Conservation (phyloP, 2,888 invertebrate genomes). For the Nudaria mundana region DNA sequence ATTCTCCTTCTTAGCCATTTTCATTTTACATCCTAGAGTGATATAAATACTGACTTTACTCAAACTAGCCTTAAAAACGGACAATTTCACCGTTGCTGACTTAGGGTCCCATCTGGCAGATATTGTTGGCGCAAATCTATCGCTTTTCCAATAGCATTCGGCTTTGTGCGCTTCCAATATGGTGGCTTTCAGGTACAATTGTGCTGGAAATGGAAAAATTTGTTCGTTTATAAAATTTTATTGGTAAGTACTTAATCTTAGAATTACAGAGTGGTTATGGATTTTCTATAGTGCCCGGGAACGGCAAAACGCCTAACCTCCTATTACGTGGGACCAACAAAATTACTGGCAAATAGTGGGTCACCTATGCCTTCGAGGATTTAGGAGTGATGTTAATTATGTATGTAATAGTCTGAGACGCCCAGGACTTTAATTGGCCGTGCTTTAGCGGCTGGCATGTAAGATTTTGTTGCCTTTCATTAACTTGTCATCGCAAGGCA, state of each 20-base stretch:
- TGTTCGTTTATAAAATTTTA: background rate
- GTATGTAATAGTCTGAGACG: too few species aligned
- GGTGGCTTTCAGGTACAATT: constrained; percentile 89
- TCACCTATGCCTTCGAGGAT: background rate
- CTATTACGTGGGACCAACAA: too few species aligned
- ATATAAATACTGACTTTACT: constrained; percentile 84
- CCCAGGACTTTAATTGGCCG: too few species aligned
- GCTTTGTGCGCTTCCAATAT: constrained; percentile 85
- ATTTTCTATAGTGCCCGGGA: too few species aligned
- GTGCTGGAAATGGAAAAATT: constrained; percentile 73
- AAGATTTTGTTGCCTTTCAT: too few species aligned
- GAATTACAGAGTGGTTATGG: too few species aligned
- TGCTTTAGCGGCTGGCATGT: too few species aligned
- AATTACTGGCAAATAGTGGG: too few species aligned
- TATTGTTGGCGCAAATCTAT: constrained; percentile 86
- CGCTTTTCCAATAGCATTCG: constrained; percentile 86
- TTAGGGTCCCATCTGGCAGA: constrained; percentile 88
- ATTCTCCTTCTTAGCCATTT: constrained; percentile 85
- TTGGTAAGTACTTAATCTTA: background rate
- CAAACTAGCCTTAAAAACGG: constrained; percentile 83
- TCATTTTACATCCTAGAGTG: constrained; percentile 84
- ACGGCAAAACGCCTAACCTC: too few species aligned
- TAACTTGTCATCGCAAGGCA: too few species aligned
- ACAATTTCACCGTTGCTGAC: constrained; percentile 82
- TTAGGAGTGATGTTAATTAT: background rate